Conservation (phyloP, 2,113 vertebrate species). For the Megaptera novaeangliae region DNA sequence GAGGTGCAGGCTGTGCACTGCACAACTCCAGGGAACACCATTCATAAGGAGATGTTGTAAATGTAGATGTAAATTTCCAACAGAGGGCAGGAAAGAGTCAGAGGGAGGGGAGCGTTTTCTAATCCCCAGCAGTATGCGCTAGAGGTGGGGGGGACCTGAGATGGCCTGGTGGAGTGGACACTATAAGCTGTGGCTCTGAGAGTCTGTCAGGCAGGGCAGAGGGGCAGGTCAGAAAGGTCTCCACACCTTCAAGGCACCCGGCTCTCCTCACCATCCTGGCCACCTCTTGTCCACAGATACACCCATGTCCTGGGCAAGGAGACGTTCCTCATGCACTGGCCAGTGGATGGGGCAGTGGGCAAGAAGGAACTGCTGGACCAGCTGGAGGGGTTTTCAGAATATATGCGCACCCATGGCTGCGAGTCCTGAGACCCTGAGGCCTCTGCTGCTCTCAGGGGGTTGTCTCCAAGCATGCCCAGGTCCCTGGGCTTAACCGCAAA, state of each 20-base stretch:
- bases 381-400: slow-evolving; percentile 22
- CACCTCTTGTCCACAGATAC: neutral
- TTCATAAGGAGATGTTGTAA: neutral
- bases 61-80: neutral
- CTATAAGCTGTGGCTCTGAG: neutral
- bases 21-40: neutral
- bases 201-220: neutral
- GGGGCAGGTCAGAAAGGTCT: neutral
- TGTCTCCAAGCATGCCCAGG: neutral
- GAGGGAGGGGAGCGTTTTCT: neutral
- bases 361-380: neutral
- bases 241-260: neutral
- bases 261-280: neutral
- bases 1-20: neutral
- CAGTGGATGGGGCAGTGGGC: neutral
- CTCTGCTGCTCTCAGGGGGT: neutral
- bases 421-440: neutral
- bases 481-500: neutral
- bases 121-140: neutral
- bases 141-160: neutral
- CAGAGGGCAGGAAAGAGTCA: neutral
- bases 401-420: neutral
- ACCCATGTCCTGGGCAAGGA: neutral
- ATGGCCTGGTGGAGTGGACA: neutral
- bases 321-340: slow-evolving; percentile 4